Evolutionary conservation across 2,888 invertebrate genomes (phyloP), one percentile per base, ranked within the genome.

Genomic region (Caenorhabditis macrosperma): DNA sequence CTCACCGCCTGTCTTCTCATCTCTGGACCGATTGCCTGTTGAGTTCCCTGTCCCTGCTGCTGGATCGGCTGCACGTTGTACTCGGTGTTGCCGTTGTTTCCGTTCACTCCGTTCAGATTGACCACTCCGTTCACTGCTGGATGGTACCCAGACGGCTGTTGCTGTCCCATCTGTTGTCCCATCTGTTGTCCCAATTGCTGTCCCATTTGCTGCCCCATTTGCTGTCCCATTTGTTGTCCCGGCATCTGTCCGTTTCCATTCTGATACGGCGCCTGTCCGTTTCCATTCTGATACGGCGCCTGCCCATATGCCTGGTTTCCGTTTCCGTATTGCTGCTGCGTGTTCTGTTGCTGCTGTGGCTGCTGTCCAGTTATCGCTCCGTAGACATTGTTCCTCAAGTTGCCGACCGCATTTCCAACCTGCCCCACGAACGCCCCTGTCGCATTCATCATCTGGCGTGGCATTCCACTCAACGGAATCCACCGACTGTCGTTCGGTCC

Each of bases 71-170:
- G 69, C 4, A 35, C 22, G 52, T 81, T 81, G 44, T 83, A 83
- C 44, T 78, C 71, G n/a, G 48, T 81, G 35, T 67, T 74, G 2
- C 71, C 72, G 48, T 57, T 83, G 24, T 79, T 78, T 38, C 79
- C 84, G 64, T 81, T 84, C 6, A 82, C 75, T 57, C 84, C 84
- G 38, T 82, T 78, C 48, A 81, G 54, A 46, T 82, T 84, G 1
- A 82, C 81, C 10, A 83, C 78, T 57, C 82, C 83, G 44, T 74
- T 76, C 3, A 83, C 83, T 2, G 74, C 78, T 10, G 80, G 80
- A 54, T 81, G 80, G 20, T 76, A 81, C 1, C 80, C 80, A 12
- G 50, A 41, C 1, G 63, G 69, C 28, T 68, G 75, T 15, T 38
- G 28, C 20, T 67, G 68, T 17, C 41, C 35, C 26, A 54, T 60